These are phyloP conservation scores for Aurelia sp. DNA, from an alignment of 30 jellyfish, hydroid and myxozoan species.

Conservation along the genomic window DNA sequence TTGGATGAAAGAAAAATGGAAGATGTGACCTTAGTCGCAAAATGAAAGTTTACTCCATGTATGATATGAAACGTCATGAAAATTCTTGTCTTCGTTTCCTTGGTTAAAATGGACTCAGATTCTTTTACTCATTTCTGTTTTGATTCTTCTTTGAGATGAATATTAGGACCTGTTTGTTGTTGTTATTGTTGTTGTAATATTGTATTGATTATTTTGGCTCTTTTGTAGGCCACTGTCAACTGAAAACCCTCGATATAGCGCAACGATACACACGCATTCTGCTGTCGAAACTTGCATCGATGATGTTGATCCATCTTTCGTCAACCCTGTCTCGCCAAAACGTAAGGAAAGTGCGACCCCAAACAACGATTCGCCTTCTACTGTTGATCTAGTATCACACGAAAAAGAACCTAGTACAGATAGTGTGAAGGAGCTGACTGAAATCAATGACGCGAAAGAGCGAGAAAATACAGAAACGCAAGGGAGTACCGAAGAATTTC, in stretches of 20 bases:
- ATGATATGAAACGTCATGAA: no score
- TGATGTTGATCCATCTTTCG: slow-evolving; percentile 33
- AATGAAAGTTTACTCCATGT: no score
- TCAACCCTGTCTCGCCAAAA: not conserved
- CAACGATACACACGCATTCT: slow-evolving; percentile 7
- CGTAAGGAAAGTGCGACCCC: not conserved
- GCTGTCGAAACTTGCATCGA: slow-evolving; percentile 53
- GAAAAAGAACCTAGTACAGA: slow-evolving; percentile 86
- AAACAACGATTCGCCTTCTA: not conserved
- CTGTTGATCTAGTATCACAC: slow-evolving; percentile 26
- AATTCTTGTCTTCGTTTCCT: no score
- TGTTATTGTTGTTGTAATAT: no score
- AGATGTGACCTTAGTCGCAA: no score
- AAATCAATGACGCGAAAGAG: slow-evolving; percentile 23
- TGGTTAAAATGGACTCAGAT: no score
- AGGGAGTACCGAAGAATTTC: slow-evolving; percentile 19
- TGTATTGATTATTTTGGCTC: no score
- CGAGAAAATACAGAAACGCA: not conserved
- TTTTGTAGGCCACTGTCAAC: not conserved
- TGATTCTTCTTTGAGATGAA: no score
- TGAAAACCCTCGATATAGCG: slow-evolving; percentile 3
- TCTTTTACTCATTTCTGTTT: no score
- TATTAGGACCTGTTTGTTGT: no score
- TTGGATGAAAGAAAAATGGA: no score
- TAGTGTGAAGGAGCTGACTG: slow-evolving; percentile 51